Evolutionary conservation across 2,888 invertebrate genomes (phyloP).

Genomic region (Podotricha telesiphe): DNA sequence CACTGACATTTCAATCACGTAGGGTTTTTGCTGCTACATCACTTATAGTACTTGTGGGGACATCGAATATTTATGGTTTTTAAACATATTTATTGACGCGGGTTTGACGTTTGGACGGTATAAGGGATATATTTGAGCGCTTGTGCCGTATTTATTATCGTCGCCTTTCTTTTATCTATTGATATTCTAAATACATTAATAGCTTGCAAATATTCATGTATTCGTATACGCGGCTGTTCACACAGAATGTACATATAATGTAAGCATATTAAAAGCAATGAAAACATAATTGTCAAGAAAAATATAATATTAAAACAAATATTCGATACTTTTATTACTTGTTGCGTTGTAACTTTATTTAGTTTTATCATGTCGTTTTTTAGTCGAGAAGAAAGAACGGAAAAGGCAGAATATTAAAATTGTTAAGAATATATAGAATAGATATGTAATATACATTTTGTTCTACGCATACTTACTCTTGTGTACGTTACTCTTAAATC

Average conservation of each 20-base stretch:
- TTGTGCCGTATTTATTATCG: conserved; percentile 59
- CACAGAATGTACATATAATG: neutral
- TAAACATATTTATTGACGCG: conserved; percentile 82
- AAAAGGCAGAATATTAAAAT: too few relatives aligned
- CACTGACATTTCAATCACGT: conserved; percentile 80
- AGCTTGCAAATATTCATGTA: conserved; percentile 15
- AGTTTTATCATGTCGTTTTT: neutral
- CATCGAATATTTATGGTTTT: conserved; percentile 79
- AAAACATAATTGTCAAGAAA: neutral
- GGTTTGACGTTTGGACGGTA: conserved; percentile 68
- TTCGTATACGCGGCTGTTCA: neutral
- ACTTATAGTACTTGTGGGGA: conserved; percentile 64
- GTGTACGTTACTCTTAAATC: neutral
- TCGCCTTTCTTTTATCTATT: conserved; percentile 49
- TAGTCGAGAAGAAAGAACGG: too few relatives aligned
- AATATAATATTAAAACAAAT: neutral
- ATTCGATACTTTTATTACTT: too few relatives aligned
- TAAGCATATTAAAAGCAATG: neutral
- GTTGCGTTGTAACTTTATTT: neutral
- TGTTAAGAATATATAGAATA: neutral
- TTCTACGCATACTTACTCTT: neutral
- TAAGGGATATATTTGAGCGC: conserved; percentile 63
- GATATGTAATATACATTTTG: neutral
- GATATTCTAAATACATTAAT: conserved; percentile 44
- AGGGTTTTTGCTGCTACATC: conserved; percentile 74